Base-by-base conservation (phyloP, 2,888 invertebrate genomes). In the Linnaemya vulpina region DNA sequence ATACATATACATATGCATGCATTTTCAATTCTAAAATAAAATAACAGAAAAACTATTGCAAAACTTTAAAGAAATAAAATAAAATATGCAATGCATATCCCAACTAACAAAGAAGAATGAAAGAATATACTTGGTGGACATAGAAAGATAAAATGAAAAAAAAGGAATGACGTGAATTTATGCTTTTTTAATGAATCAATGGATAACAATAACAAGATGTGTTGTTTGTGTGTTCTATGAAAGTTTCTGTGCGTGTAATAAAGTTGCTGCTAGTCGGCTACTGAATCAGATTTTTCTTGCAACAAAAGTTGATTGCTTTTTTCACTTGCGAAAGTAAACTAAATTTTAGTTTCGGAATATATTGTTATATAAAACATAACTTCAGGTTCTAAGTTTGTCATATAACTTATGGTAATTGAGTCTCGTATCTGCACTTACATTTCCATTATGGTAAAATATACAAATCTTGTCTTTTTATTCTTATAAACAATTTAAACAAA, bases 111-210 rank as follows among this genome's bases (percentile, higher is more conserved):
- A 35, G 60, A 51, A 55, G 17, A 62, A 22, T 30, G 60, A 40
- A 58, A 46, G 58, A 73, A 71, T 35, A 79, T 65, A 74, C 60
- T 51, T 78, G 58, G 58, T 67, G 67, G 51, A 71, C 68, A 67
- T 51, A 58, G 63, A 65, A 77, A 73, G 58, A 84, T 43, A 73
- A 65, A 77, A 62, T 13, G 30, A 17, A 20, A 73, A 75, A 83
- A 77, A 58, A 73, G 85, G 65, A 82, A 82, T 85, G 78, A 85
- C 74, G 82, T 85, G 78, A 85, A 85, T 82, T 77, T 55, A 30
- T 58, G 73, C 51, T 74, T 80, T n/a, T 74, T 65, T 38, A 63
- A 71, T 71, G 60, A 68, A 71, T 62, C 60, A 55, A 65, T 74
- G 67, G 17, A 71, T 43, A 68, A 62, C 60, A 70, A 77, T 30